Conservation (phyloP, 1,140 invertebrate genomes). For the Ridgeia piscesae region DNA sequence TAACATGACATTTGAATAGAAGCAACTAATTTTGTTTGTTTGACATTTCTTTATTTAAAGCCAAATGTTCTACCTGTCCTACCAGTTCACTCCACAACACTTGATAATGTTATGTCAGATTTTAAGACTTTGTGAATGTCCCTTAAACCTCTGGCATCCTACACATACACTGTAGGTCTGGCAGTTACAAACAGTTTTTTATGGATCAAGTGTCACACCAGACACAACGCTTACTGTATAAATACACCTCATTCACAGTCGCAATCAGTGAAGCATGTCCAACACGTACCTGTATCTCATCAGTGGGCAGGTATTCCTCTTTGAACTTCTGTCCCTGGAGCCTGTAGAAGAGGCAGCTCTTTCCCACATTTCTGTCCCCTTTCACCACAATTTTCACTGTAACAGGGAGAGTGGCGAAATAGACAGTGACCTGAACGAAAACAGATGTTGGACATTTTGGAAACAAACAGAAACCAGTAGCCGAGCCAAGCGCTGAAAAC, state of each 20-base stretch:
- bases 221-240: neutral
- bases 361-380: constrained; percentile 95
- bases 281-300: constrained; percentile 84
- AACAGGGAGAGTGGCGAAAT: constrained; percentile 33
- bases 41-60: too few species aligned
- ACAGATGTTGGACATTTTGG: neutral
- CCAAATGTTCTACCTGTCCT: too few species aligned
- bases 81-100: too few species aligned
- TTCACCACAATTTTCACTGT: constrained; percentile 97
- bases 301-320: constrained; percentile 90
- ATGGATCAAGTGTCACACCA: neutral
- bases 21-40: too few species aligned
- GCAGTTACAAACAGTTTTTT: neutral
- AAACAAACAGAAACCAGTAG: too few species aligned
- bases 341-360: constrained; percentile 86
- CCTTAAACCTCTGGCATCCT: too few species aligned
- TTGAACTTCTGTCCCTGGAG: constrained; percentile 89
- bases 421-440: neutral
- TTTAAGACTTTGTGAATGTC: too few species aligned
- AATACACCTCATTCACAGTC: neutral
- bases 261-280: neutral
- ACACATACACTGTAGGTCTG: neutral
- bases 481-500: too few species aligned
- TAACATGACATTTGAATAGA: neutral
- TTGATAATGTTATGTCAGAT: too few species aligned